Conservation (phyloP, 2,797 vertebrate genomes). For the Jordanella pulchra region DNA sequence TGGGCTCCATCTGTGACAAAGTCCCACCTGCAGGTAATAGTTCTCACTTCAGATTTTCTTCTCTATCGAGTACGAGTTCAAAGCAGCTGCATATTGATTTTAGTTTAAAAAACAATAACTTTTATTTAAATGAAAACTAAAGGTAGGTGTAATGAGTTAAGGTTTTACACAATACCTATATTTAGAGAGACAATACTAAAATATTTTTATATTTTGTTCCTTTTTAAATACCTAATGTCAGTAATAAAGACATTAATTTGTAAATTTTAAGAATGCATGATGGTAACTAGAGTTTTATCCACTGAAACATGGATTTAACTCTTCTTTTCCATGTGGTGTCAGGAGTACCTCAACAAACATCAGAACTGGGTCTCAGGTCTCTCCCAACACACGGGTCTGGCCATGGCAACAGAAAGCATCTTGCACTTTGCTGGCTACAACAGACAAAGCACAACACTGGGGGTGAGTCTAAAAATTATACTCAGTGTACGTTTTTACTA, state of each 20-base stretch:
- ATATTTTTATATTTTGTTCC: not conserved
- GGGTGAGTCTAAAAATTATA: constrained; percentile 79
- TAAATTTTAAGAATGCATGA: not conserved
- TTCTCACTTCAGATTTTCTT: not conserved
- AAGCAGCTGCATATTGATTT: not conserved
- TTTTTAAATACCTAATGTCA: not conserved
- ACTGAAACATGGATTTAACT: not conserved
- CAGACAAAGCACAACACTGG: constrained; percentile 91
- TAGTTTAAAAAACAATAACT: too few species aligned
- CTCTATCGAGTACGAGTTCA: too few species aligned
- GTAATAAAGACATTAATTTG: not conserved
- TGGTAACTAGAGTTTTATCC: not conserved
- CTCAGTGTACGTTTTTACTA: not conserved
- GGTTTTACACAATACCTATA: not conserved
- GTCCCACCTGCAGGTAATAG: constrained; percentile 73
- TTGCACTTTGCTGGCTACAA: constrained; percentile 96
- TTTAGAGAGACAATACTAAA: too few species aligned
- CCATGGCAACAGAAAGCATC: constrained; percentile 97
- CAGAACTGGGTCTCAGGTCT: constrained; percentile 96
- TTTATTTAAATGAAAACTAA: not conserved
- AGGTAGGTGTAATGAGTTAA: not conserved
- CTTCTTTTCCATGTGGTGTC: constrained; percentile 2
- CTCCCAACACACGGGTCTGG: constrained; percentile 95
- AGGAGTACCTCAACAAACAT: constrained; percentile 97
- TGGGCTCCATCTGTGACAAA: constrained; percentile 99